Percentiles rank a stretch among this genome's conserved stretches.
Evolutionary conservation across 1,140 invertebrate species (phyloP).

Genomic region (Drosophila virilis): DNA sequence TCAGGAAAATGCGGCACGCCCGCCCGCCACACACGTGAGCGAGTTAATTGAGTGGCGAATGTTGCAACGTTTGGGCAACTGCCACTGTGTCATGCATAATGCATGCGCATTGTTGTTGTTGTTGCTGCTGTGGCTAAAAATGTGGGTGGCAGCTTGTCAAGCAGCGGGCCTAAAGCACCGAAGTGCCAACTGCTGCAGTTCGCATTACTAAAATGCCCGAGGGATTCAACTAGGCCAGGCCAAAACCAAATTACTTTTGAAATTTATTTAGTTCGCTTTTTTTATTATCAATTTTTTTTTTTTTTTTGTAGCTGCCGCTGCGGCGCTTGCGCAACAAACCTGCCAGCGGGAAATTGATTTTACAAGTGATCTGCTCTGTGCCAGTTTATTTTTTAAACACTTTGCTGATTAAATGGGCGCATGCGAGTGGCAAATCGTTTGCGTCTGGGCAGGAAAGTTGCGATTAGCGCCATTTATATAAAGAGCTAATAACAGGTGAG

Average conservation of each 20-base stretch:
- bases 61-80: conserved; percentile 17
- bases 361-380: conserved; percentile 63
- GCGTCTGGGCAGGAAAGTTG: conserved; percentile 57
- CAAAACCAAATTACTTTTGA: conserved; percentile 30
- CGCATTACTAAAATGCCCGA: conserved; percentile 21
- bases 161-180: conserved; percentile 14
- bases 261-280: conserved; percentile 57
- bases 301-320: conserved; percentile 1
- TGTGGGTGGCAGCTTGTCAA: conserved; percentile 42
- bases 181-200: conserved; percentile 18
- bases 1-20: conserved; percentile 24
- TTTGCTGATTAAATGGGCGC: conserved; percentile 49
- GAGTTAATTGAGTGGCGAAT: conserved; percentile 43
- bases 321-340: conserved; percentile 70
- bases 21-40: conserved; percentile 6
- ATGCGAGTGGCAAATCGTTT: conserved; percentile 53
- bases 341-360: conserved; percentile 67
- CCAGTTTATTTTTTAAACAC: conserved; percentile 34
- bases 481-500: conserved; percentile 69
- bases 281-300: not conserved
- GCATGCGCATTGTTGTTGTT: conserved; percentile 9
- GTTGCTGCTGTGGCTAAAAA: not conserved
- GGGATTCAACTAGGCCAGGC: conserved; percentile 5
- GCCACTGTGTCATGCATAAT: conserved; percentile 31
- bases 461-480: conserved; percentile 72